Conservation (phyloP, 2,113 vertebrate genomes). For the Pygathrix nemaeus region DNA sequence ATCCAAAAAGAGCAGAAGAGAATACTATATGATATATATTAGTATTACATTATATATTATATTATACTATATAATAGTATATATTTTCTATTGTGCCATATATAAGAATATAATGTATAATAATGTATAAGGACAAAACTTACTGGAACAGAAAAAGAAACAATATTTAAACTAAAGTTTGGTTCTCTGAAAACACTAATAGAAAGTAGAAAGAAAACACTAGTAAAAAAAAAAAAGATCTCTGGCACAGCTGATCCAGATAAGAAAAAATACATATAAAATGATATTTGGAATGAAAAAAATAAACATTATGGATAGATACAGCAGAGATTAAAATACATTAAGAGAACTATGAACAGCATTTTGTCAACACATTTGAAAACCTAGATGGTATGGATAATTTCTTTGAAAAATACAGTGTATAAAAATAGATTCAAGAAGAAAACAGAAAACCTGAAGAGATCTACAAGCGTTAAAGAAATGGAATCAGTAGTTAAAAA, state of each 20-base stretch:
- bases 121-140: not conserved
- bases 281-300: not conserved
- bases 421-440: conserved; percentile 51
- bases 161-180: not conserved
- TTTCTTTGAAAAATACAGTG: conserved; percentile 52
- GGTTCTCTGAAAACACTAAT: conserved; percentile 34
- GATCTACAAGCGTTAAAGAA: conserved; percentile 27
- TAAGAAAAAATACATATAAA: not conserved
- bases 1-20: not conserved
- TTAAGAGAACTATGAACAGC: not conserved
- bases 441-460: conserved; percentile 6
- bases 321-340: not conserved
- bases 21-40: not conserved
- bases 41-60: not conserved
- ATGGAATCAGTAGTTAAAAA: conserved; percentile 40
- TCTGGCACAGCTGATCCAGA: not conserved
- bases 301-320: not conserved
- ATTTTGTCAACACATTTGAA: conserved; percentile 28
- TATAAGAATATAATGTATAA: not conserved
- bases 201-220: conserved; percentile 15
- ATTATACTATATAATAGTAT: not conserved
- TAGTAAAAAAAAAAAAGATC: not conserved
- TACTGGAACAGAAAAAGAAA: not conserved
- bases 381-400: conserved; percentile 29
- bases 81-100: no score